These are phyloP conservation scores for Wasmannia auropunctata DNA, from an alignment of 1,140 invertebrate genomes.

Conservation along the genomic window DNA sequence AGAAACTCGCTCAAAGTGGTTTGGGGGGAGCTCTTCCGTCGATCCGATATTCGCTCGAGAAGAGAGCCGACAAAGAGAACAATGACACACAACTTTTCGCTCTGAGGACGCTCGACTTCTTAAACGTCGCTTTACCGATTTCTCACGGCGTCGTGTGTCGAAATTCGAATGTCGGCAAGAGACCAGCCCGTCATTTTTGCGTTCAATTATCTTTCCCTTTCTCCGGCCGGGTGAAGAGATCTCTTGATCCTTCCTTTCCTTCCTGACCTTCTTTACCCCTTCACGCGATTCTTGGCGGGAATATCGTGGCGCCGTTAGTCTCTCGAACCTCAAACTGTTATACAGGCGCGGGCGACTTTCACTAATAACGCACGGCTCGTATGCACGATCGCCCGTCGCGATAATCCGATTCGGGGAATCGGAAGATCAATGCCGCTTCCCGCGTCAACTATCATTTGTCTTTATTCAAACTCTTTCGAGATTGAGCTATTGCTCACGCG, in stretches of 20 bases:
- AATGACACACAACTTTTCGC: conserved; percentile 14
- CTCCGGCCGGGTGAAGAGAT: background rate
- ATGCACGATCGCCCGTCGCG: conserved; percentile 16
- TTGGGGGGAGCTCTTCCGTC: background rate
- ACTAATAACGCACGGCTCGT: conserved; percentile 64
- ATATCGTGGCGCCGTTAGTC: conserved; percentile 2
- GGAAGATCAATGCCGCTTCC: background rate
- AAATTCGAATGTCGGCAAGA: conserved; percentile 12
- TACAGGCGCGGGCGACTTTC: conserved; percentile 59
- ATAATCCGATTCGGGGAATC: conserved; percentile 50
- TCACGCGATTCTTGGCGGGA: background rate
- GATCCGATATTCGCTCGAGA: background rate
- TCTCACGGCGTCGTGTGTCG: background rate
- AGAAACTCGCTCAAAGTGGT: background rate
- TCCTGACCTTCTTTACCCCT: conserved; percentile 46
- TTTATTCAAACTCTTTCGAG: background rate
- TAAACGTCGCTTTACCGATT: background rate
- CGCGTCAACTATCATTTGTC: background rate
- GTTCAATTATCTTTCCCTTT: conserved; percentile 27
- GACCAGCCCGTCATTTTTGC: conserved; percentile 22
- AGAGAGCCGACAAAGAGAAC: background rate
- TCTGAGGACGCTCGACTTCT: background rate
- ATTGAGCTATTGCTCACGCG: background rate
- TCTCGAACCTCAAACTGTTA: conserved; percentile 10
- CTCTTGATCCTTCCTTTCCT: conserved; percentile 29